Evolutionary conservation across 1,140 invertebrate genomes (phyloP).

Genomic region (Calliphora vicina): DNA sequence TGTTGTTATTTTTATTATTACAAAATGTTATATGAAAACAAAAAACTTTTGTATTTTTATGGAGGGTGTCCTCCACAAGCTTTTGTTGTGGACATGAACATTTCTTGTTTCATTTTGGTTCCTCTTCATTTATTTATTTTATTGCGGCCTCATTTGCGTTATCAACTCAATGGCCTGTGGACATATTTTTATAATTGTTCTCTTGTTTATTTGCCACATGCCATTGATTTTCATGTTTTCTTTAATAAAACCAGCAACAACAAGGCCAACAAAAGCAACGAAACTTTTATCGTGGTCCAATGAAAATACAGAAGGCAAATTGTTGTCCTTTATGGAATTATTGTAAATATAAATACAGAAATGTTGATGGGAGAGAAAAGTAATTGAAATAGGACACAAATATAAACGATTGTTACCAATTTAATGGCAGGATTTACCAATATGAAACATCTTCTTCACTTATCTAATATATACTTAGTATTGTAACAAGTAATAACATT

Average conservation of each 20-base stretch:
- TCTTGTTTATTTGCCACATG: slow-evolving; percentile 57
- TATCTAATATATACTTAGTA: too few relatives aligned
- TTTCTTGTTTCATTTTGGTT: slow-evolving; percentile 42
- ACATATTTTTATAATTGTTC: slow-evolving; percentile 61
- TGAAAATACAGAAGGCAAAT: neutral
- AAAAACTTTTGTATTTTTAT: slow-evolving; percentile 16
- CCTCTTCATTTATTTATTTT: slow-evolving; percentile 63
- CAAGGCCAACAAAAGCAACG: too few relatives aligned
- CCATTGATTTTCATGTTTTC: slow-evolving; percentile 58
- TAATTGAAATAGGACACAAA: too few relatives aligned
- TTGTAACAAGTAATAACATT: too few relatives aligned
- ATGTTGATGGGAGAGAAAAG: neutral
- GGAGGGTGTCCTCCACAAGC: too few relatives aligned
- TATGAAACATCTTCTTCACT: too few relatives aligned
- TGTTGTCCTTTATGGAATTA: neutral
- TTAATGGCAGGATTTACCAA: too few relatives aligned
- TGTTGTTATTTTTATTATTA: slow-evolving; percentile 17
- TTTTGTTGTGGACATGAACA: neutral
- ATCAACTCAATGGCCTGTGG: slow-evolving; percentile 62
- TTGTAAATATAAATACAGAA: neutral
- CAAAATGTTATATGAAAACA: neutral
- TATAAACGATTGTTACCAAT: too few relatives aligned
- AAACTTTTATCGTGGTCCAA: neutral
- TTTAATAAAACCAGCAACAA: slow-evolving; percentile 41
- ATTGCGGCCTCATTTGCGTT: slow-evolving; percentile 63